Percentiles rank a stretch among this genome's conserved stretches.
Evolutionary conservation across 2,888 invertebrate species (phyloP).

Genomic region (Calameuta idolon): DNA sequence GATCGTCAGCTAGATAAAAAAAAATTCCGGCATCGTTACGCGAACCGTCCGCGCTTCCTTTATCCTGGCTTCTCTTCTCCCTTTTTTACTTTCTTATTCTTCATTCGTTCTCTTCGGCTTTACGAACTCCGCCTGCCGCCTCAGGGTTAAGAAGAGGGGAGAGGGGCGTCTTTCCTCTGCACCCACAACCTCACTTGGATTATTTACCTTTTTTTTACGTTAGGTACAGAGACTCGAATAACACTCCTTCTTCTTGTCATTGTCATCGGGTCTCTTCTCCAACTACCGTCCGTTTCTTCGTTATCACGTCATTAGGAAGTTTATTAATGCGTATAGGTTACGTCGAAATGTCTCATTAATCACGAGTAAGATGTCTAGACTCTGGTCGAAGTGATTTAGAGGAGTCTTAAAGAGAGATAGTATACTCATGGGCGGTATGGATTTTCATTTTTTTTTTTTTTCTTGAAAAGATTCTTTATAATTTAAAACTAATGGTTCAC

Average conservation of each 20-base stretch:
- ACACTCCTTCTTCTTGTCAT: background rate
- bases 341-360: background rate
- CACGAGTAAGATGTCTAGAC: background rate
- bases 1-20: background rate
- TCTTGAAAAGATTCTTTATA: background rate
- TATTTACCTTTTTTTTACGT: background rate
- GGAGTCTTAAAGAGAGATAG: conserved; percentile 27
- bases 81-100: background rate
- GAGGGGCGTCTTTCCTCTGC: background rate
- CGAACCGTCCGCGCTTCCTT: conserved; percentile 5
- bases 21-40: background rate
- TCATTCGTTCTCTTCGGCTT: background rate
- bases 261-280: background rate
- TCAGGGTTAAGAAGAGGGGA: background rate
- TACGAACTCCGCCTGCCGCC: background rate
- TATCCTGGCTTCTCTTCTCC: conserved; percentile 13
- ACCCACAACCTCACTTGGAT: background rate
- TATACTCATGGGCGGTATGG: background rate
- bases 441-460: background rate
- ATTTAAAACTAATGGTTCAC: background rate
- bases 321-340: background rate
- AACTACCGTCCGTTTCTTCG: background rate
- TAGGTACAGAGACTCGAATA: background rate
- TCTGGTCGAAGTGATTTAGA: conserved; percentile 12
- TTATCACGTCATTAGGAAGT: background rate